Percentiles rank a stretch among this genome's conserved stretches.
phyloP scores from a whole-genome alignment of 1,140 invertebrate species.

The Varroa destructor region DNA sequence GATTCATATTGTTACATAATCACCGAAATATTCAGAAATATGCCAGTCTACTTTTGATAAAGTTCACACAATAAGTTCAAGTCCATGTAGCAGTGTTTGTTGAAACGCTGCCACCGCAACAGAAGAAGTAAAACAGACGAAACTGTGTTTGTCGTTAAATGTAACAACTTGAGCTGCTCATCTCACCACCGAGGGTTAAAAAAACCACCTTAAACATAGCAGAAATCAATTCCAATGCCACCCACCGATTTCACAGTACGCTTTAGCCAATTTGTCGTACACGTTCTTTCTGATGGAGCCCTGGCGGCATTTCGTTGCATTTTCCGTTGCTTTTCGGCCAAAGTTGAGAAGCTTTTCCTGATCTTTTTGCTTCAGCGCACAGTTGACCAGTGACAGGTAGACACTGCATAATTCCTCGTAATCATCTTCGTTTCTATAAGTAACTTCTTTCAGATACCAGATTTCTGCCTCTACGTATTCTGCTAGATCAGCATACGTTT shows the following conservation, averaged over 20 bases:
- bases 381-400: slow-evolving; percentile 11
- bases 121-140: too few relatives aligned
- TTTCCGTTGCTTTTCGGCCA: background rate
- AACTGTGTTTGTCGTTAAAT: too few relatives aligned
- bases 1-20: too few relatives aligned
- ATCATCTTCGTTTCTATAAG: slow-evolving; percentile 2
- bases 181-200: too few relatives aligned
- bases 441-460: slow-evolving; percentile 13
- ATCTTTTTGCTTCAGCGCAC: background rate
- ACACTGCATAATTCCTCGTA: slow-evolving; percentile 5
- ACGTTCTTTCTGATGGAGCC: background rate
- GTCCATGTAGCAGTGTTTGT: too few relatives aligned
- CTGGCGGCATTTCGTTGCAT: background rate
- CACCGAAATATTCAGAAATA: too few relatives aligned
- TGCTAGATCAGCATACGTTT: background rate
- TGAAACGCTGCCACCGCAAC: too few relatives aligned
- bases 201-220: too few relatives aligned
- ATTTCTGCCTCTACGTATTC: background rate
- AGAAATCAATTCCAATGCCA: too few relatives aligned
- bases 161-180: too few relatives aligned
- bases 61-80: too few relatives aligned
- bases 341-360: background rate
- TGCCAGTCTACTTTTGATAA: too few relatives aligned
- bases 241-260: background rate
- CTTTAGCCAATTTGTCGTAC: background rate